Evolutionary conservation across 2,797 vertebrate species (phyloP), one percentile per base, ranked within the genome.

Genomic region (Anomalospiza imberbis): DNA sequence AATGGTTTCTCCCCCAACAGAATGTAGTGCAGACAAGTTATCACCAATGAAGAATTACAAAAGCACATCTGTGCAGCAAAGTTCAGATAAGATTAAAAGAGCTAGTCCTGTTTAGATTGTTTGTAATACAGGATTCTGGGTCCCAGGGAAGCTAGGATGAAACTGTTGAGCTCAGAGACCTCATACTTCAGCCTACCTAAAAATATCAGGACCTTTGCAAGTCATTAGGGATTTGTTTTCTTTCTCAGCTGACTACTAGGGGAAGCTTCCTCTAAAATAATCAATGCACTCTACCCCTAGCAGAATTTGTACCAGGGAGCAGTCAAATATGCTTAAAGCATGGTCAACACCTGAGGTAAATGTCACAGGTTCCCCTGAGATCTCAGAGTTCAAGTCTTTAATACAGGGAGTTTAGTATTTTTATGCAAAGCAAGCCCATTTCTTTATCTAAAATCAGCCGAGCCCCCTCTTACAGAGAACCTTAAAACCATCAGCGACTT

Each of bases 161-260:
- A 94, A 88, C 13, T 60, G 45, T 19, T 48, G 36, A 73, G 25
- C 65, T 74, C 36, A 66, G 82, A 85, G 50, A 85, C 72, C 34
- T 80, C 79, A 58, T 54, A 38, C 22, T 85, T 82, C 48, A 70
- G 36, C 13, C 87, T 94, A 70, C 60, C 71, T 82, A 57, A 94
- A 94, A 94, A 89, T 66, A 80, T 6, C 45, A 83, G 40, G 34
- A 74, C 72, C 72, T 93, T 94, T 93, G 24, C 26, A 79, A 93
- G 57, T 57, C 79, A 80, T 55, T 31, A 75, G 62, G 28, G 70
- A 86, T 81, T 80, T 1, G 1, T 72, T 80, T 81, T 86, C 21
- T 68, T 91, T 88, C 91, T 86, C 62, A 83, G 19, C 22, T 86
- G 85, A 75, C 79, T 62, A 38, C 21, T 60, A 77, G 34, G 42